Base-by-base conservation (phyloP, 2,113 vertebrate species). In the Chaetops frenatus region DNA sequence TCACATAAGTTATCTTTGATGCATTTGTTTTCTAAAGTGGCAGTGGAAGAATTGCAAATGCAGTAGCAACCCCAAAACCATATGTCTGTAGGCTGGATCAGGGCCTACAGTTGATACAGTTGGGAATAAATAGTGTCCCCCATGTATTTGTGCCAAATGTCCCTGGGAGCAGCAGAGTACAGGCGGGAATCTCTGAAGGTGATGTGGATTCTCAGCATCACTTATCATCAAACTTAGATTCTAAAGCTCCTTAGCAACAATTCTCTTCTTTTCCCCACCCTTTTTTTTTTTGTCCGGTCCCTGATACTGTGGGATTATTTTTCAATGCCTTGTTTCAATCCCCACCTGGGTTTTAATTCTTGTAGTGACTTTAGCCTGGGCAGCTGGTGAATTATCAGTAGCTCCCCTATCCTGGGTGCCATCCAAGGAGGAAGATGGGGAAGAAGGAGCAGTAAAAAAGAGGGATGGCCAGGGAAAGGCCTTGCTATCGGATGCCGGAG, bases 221-320 rank as follows among this genome's bases (percentile, higher is more conserved):
- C 28, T 77, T 47, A 9, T 7, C 9, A 36, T 50, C 67, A 70
- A 0, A 45, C 22, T 60, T 31, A 1, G 9, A 27, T 79, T 90
- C 61, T 81, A 67, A 22, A 83, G 24, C 12, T 83, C 31, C 9
- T 61, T 69, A 64, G 51, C 78, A 54, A 29, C 38, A 65, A 12
- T 65, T 70, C 33, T 25, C 29, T 22, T 44, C 4, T 53, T 64
- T 20, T 3, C 1, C 0, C 4, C 4, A 3, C 2, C 5, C 15
- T 45, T 47, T 93, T 93, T 65, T 45, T 47, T 93, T 93, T 65
- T 11, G 19, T 48, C 40, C 36, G 36, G 7, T 38, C 7, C 9
- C 15, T 35, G 9, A 27, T 45, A 67, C 18, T 0, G 0, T 25
- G 29, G 15, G 11, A 14, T 44, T 42, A 36, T 54, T 80, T 83